phyloP scores from a whole-genome alignment of 1,140 invertebrate species.

The Temnothorax nylanderi region DNA sequence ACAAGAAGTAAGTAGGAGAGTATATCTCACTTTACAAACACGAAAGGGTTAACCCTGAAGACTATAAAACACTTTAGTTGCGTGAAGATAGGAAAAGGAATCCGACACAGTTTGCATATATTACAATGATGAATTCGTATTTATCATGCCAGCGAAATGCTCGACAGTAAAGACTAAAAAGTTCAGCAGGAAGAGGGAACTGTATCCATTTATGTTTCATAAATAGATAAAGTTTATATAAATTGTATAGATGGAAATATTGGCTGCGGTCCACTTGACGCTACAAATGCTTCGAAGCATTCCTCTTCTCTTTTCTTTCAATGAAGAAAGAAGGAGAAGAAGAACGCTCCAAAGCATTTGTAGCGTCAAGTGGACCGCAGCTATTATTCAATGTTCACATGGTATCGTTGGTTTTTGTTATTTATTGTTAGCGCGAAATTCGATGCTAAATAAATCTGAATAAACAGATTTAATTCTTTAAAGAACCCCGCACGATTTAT shows the following conservation, averaged over 20 bases:
- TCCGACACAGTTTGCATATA: conserved; percentile 44
- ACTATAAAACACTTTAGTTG: conserved; percentile 41
- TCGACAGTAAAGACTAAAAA: neutral
- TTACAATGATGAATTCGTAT: conserved; percentile 44
- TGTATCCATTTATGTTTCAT: neutral
- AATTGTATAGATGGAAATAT: neutral
- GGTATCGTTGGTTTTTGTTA: neutral
- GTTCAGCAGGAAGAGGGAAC: neutral
- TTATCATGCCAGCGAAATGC: conserved; percentile 17
- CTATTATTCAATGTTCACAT: neutral
- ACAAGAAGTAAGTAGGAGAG: conserved; percentile 17
- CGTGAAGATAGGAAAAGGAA: conserved; percentile 32
- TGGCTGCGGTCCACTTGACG: no score
- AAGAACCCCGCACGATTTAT: no score
- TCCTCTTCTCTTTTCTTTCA: no score
- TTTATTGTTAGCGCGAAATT: neutral
- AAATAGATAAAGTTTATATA: neutral
- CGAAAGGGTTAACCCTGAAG: conserved; percentile 41
- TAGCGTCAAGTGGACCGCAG: no score
- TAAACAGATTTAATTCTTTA: neutral
- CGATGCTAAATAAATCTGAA: neutral
- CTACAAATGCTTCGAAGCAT: no score
- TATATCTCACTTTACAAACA: conserved; percentile 33
- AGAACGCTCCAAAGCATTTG: no score
- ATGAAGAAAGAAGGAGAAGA: no score